These are phyloP conservation scores for Microcebus griseorufus DNA, from an alignment of 2,113 vertebrate species.

Conservation along the genomic window DNA sequence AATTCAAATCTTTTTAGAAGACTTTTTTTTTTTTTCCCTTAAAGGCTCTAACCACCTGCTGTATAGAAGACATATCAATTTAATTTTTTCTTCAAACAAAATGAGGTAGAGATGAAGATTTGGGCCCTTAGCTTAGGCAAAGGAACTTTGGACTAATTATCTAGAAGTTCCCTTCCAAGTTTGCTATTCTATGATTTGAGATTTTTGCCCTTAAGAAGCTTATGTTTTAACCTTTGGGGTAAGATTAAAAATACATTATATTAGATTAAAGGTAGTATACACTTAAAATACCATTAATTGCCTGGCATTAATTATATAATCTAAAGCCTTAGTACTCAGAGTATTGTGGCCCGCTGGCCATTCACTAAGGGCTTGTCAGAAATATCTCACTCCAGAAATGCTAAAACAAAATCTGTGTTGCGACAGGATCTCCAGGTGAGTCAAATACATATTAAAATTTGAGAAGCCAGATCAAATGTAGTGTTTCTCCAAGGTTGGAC, in stretches of 20 bases:
- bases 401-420: not conserved
- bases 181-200: not conserved
- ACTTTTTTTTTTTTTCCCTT: too few relatives aligned
- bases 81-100: not conserved
- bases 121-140: not conserved
- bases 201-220: not conserved
- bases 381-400: not conserved
- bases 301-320: not conserved
- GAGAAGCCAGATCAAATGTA: not conserved
- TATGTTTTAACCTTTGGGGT: not conserved
- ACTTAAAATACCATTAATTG: not conserved
- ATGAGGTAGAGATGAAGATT: not conserved
- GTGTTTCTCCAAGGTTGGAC: not conserved
- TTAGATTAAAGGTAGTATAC: not conserved
- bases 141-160: not conserved
- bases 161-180: not conserved
- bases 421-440: not conserved
- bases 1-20: not conserved
- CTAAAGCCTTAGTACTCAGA: not conserved
- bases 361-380: not conserved
- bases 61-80: not conserved
- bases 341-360: not conserved
- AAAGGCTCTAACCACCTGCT: too few relatives aligned
- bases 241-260: not conserved
- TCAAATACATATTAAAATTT: not conserved